Conservation (phyloP, 1,140 invertebrate species). For the Drosophila repleta region DNA sequence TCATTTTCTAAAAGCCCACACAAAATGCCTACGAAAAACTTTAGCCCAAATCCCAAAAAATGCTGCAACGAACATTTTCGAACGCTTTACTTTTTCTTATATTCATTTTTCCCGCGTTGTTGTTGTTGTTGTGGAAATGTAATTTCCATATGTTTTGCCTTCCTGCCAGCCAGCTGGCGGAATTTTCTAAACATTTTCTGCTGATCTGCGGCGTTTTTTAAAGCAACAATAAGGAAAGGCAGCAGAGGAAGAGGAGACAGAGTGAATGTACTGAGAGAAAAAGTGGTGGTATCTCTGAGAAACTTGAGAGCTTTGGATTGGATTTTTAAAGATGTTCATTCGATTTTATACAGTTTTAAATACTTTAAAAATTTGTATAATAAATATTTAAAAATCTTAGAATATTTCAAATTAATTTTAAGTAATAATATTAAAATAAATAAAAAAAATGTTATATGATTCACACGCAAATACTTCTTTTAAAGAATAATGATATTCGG, state of each 20-base stretch:
- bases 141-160: constrained; percentile 52
- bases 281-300: background rate
- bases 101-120: constrained; percentile 24
- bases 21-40: constrained; percentile 49
- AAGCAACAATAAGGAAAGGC: constrained; percentile 24
- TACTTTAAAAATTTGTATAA: too few relatives aligned
- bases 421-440: too few relatives aligned
- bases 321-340: too few relatives aligned
- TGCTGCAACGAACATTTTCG: constrained; percentile 60
- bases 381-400: too few relatives aligned
- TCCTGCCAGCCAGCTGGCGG: constrained; percentile 17
- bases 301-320: too few relatives aligned
- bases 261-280: background rate
- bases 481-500: too few relatives aligned
- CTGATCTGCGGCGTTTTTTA: constrained; percentile 64
- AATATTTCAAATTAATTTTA: too few relatives aligned
- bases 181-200: constrained; percentile 53
- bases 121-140: constrained; percentile 59
- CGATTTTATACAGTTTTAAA: too few relatives aligned
- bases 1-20: constrained; percentile 75
- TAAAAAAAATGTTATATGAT: too few relatives aligned
- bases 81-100: constrained; percentile 39
- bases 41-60: constrained; percentile 50
- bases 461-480: too few relatives aligned
- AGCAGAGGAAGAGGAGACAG: background rate